Base-by-base conservation (phyloP, 2,888 invertebrate species). In the Steromphala cineraria region DNA sequence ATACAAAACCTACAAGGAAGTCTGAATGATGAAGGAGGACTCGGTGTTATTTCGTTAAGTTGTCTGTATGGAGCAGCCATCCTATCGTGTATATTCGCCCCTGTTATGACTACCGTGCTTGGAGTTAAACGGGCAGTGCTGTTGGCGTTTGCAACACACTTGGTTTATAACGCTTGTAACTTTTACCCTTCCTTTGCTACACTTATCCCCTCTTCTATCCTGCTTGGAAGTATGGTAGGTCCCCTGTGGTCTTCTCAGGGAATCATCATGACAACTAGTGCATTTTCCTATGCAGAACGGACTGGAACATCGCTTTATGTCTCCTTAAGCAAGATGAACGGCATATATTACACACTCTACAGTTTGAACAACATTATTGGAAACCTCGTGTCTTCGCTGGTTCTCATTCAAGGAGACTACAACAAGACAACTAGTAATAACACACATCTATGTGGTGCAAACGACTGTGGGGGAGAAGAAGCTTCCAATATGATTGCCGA, bases 201-300 rank as follows among this genome's bases (percentile, higher is more conserved):
- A 7, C 82, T 92, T 13, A 80, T 92, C 15, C 91, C 92, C 1
- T 84, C 91, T 2, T 89, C 92, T 0, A 79, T 91, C 2, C 80
- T 92, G 24, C 81, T 92, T 15, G 92, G 92, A 1, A 71, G 87
- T 10, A 80, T 90, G 8, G 87, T 90, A 0, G 92, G 90, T 15
- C 91, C 91, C 7, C 82, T 92, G 85, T 92, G 92, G 91, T 89
- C 89, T 1, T 89, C 91, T 0, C 91, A 92, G 84, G 86, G 89
- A n/a, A 87, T 91, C 10, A 91, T 90, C 83, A 85, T 91, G 53
- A 62, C 62, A 2, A 62, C 62, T 0, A n/a, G 62, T 28, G 21
- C 62, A 13, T 62, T 62, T 28, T 62, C 62, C 24, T 62, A 28
- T n/a, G 15, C 62, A 15, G 28, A 62, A 62, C 19, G 62, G 24